Base-by-base conservation (phyloP, 1,140 invertebrate species). In the Drosophila sulfurigaster region DNA sequence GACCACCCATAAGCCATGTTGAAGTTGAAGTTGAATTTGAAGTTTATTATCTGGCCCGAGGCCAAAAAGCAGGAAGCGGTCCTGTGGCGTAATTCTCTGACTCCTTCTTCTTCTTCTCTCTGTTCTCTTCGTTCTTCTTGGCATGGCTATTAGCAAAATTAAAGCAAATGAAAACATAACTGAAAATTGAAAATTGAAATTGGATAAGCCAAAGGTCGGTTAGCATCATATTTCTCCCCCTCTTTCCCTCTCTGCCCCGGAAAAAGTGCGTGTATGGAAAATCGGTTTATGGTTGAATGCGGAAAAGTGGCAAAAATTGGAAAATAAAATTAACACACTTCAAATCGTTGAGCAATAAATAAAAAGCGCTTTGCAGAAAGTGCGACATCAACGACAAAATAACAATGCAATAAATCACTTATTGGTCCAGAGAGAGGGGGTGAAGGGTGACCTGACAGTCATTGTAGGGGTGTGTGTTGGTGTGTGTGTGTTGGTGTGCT, bases 351-450 rank as follows among this genome's bases (percentile, higher is more conserved):
- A 16, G 75, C 74, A 75, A 88, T 88, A 88, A 88, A 88, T 88
- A 88, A 88, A 88, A 82, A 75, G 81, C 81, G 67, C 11, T 64
- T 72, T 64, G 73, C 68, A 65, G 81, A 77, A 88, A 88, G 81
- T 83, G 83, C 83, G 85, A 89, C 85, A 89, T 81, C 74, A 89
- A 89, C 85, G 81, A 88, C 85, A 81, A 88, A 88, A 88, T 88
- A 88, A 88, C 85, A 88, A 88, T 89, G 78, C 78, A 75, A 88
- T 88, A 88, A 88, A 88, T 88, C 85, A 88, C 85, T 89, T 88
- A 88, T 83, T 78, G 71, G 64, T 48, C 38, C 20, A 13, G n/a
- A 30, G 46, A n/a, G 25, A 20, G 0, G 25, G 51, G 49, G 32
- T 0, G 11, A 20, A 52, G 41, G 1, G 49, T 20, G 8, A 13